Base-by-base conservation (phyloP, 2,888 invertebrate species). In the Callyntrura sp. region DNA sequence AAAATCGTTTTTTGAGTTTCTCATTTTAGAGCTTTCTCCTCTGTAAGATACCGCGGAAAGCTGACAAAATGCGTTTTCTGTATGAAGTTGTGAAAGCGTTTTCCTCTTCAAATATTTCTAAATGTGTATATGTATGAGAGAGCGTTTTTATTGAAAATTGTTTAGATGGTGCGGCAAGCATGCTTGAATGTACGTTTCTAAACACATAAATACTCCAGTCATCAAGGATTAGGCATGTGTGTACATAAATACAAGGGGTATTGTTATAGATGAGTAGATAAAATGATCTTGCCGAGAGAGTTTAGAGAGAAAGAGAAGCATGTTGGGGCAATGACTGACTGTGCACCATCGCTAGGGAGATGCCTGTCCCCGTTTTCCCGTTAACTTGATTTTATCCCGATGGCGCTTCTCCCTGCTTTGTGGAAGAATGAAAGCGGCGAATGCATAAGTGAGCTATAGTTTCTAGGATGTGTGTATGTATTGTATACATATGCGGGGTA, bases 341-440 rank as follows among this genome's bases (percentile, higher is more conserved):
- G 57, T 17, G 17, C 28, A 55, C 17, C 28, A 35, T 35, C 78
- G 14, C 35, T 17, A 8, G 78, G 78, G 70, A 73, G 60, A 60
- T 45, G 14, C 62, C 51, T 55, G 79, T 79, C 79, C 86, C 79
- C 65, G 79, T 79, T 87, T 70, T 82, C 87, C 81, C 60, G 55
- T 87, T 81, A 87, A 87, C 70, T 81, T 43, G 70, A 65, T 81
- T 68, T 81, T 17, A n/a, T 79, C 78, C 78, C 35, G 57, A 79
- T 79, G 78, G 57, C 43, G 78, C 57, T 57, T 9, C 28, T 79
- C 6, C 57, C 23, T 48, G 35, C 28, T 48, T 79, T 76, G 57
- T 79, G 73, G 73, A 76, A 73, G 85, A 85, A 23, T 79, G 85
- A 57, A 85, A 76, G 73, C 73, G 55, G 73, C 78, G 78, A 85